Conservation (phyloP, 1,140 invertebrate species). For the Scaptodrosophila lebanonensis region DNA sequence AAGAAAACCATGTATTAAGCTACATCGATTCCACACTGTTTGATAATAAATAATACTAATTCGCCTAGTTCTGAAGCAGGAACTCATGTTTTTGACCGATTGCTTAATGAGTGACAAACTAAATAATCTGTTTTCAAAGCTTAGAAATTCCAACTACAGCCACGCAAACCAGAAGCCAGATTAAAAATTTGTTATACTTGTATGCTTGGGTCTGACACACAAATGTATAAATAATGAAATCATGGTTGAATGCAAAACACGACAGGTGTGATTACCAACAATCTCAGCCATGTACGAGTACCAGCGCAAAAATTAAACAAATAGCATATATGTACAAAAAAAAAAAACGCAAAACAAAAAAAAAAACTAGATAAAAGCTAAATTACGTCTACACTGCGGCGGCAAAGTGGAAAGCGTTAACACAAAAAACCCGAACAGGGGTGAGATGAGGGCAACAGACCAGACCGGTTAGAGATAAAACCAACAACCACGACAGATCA, state of each 20-base stretch:
- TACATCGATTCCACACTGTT: no score
- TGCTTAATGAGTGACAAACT: no score
- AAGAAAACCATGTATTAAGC: no score
- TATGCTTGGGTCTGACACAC: slow-evolving; percentile 44
- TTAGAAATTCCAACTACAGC: no score
- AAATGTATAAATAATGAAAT: slow-evolving; percentile 65
- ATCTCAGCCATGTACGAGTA: slow-evolving; percentile 36
- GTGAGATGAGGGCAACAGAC: slow-evolving; percentile 17
- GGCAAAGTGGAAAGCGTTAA: slow-evolving; percentile 19
- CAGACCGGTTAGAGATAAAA: slow-evolving; percentile 42
- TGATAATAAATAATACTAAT: no score
- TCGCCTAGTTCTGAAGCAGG: no score
- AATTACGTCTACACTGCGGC: no score
- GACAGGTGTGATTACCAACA: slow-evolving; percentile 7
- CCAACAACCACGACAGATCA: slow-evolving; percentile 5
- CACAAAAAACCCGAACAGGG: slow-evolving; percentile 14
- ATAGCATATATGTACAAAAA: slow-evolving; percentile 5
- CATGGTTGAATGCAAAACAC: slow-evolving; percentile 59
- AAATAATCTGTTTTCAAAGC: no score
- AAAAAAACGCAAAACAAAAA: no score
- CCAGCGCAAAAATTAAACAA: slow-evolving; percentile 8
- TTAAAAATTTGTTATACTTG: slow-evolving; percentile 18
- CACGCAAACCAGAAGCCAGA: no score
- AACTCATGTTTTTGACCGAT: no score
- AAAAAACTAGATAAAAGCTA: not conserved